These are phyloP conservation scores for Papilio helenus DNA, from an alignment of 1,140 invertebrate species.

Conservation along the genomic window DNA sequence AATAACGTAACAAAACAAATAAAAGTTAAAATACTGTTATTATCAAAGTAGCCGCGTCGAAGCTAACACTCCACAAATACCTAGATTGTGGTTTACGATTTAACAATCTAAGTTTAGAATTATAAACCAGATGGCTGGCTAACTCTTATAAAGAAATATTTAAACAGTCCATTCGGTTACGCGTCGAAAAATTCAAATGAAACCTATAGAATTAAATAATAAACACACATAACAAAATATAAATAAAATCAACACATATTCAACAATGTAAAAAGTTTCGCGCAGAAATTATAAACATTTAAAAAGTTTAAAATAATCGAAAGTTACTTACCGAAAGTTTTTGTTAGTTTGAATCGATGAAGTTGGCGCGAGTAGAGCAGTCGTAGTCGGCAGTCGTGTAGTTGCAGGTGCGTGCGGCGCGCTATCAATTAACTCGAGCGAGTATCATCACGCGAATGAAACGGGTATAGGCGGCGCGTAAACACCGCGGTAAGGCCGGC, in stretches of 20 bases:
- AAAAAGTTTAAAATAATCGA: conserved; percentile 44
- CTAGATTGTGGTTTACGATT: conserved; percentile 78
- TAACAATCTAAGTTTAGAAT: conserved; percentile 82
- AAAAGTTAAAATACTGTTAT: neutral
- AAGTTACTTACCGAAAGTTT: conserved; percentile 62
- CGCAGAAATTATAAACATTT: conserved; percentile 33
- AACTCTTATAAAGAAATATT: conserved; percentile 73
- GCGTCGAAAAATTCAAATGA: conserved; percentile 30
- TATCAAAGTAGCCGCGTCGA: conserved; percentile 27
- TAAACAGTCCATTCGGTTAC: conserved; percentile 47
- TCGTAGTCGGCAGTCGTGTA: conserved; percentile 49
- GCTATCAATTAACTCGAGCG: conserved; percentile 72
- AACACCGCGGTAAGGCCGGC: conserved; percentile 77
- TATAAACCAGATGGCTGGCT: conserved; percentile 80
- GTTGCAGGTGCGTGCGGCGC: conserved; percentile 59
- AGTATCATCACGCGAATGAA: conserved; percentile 72
- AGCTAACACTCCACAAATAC: conserved; percentile 63
- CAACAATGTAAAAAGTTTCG: conserved; percentile 20
- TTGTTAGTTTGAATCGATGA: conserved; percentile 52
- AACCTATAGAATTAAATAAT: conserved; percentile 6
- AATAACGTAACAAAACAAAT: neutral
- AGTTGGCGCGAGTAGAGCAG: conserved; percentile 47
- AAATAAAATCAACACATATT: conserved; percentile 16
- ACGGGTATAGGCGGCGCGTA: conserved; percentile 69
- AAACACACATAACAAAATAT: neutral